A percentile compares a stretch with the other conserved stretches of the same genome.
Conservation (phyloP, 2,888 invertebrate genomes). For the Pyrocoelia pectoralis region DNA sequence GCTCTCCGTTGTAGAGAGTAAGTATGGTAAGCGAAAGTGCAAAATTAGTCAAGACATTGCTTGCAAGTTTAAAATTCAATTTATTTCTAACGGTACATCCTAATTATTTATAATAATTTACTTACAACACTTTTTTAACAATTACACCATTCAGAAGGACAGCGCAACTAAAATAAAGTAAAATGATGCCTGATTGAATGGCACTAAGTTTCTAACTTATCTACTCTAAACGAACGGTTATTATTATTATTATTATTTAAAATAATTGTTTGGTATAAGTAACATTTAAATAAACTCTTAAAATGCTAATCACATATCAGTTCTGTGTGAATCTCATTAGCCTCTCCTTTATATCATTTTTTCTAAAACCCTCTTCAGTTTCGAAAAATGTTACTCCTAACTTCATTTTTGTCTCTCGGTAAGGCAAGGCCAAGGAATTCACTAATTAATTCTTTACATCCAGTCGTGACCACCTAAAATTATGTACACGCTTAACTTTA, state of each 20-base stretch:
- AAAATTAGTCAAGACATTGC: too few species aligned
- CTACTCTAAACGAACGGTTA: slow-evolving; percentile 13
- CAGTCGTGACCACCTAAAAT: slow-evolving; percentile 19
- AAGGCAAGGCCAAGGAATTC: slow-evolving; percentile 50
- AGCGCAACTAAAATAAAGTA: not conserved
- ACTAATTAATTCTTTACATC: slow-evolving; percentile 29
- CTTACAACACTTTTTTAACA: not conserved
- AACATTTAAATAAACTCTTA: slow-evolving; percentile 22
- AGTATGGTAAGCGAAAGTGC: too few species aligned
- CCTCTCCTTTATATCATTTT: slow-evolving; percentile 45
- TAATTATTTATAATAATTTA: not conserved
- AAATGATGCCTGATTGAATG: slow-evolving; percentile 45
- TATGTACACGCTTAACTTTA: slow-evolving; percentile 33
- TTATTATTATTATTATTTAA: slow-evolving; percentile 17
- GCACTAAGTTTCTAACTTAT: slow-evolving; percentile 42
- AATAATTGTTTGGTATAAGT: slow-evolving; percentile 27
- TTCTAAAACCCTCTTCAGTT: not conserved
- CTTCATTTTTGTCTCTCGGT: not conserved
- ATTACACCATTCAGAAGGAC: slow-evolving; percentile 2
- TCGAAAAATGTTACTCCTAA: not conserved
- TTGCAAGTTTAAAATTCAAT: not conserved
- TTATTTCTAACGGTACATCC: not conserved
- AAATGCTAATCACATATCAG: slow-evolving; percentile 22
- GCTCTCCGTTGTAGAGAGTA: too few species aligned
- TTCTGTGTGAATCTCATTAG: slow-evolving; percentile 48